Evolutionary conservation across 2,113 vertebrate genomes (phyloP).

Genomic region (Alligator sinensis): DNA sequence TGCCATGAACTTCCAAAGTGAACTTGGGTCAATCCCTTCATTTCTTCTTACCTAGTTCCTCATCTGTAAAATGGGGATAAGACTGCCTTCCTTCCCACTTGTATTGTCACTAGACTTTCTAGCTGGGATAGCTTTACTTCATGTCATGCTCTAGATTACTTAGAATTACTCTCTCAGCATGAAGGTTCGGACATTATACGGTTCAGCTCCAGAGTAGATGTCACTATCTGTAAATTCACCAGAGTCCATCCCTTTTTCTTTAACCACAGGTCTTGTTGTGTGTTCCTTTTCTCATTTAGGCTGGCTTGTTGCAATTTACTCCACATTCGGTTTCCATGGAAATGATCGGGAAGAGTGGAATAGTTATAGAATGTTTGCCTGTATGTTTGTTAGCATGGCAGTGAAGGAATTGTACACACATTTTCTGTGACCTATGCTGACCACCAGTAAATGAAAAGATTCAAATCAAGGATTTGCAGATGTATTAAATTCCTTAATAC

Average conservation of each 20-base stretch:
- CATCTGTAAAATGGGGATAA: slow-evolving; percentile 3
- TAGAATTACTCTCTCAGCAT: background rate
- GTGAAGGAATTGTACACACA: background rate
- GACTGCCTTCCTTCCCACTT: background rate
- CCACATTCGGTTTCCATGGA: background rate
- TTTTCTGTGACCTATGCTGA: background rate
- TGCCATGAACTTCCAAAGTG: background rate
- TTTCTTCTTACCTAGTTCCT: background rate
- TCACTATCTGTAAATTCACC: background rate
- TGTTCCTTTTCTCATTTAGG: background rate
- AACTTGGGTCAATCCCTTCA: background rate
- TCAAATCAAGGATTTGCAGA: background rate
- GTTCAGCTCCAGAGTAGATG: background rate
- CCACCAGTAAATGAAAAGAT: background rate
- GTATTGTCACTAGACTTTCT: background rate
- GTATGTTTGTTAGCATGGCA: background rate
- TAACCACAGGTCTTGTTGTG: background rate
- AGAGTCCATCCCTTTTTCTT: background rate
- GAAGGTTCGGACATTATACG: background rate
- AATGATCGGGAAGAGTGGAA: background rate
- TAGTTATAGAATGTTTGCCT: background rate
- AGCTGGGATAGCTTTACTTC: background rate
- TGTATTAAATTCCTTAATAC: background rate
- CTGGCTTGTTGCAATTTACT: background rate
- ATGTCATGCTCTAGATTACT: background rate